Evolutionary conservation across 1,140 invertebrate species (phyloP), one percentile per base, ranked within the genome.

Genomic region (Acromyrmex echinatior): DNA sequence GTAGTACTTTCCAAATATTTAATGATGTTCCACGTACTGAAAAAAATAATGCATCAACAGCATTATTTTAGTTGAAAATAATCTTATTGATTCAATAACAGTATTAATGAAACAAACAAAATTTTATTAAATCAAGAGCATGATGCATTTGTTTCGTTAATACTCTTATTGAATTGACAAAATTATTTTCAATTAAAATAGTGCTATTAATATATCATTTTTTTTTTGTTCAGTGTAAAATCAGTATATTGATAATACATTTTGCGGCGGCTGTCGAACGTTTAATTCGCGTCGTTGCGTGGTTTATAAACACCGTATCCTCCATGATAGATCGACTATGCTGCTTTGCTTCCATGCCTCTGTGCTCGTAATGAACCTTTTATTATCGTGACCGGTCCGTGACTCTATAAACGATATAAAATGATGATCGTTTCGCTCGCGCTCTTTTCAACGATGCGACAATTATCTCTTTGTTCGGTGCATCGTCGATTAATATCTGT

Each of bases 401-500:
- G 80, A 74, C 70, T 80, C 31, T 84, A 35, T 84, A 84, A 84
- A 84, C 56, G 80, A 84, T 62, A 74, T 82, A 74, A 74, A 82
- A 82, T 84, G 68, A 71, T 71, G 66, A 84, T 76, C 70, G 39
- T 25, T 35, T 25, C 25, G 25, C 70, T 76, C 45, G 5, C 14
- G n/a, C 25, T 25, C 5, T 45, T 49, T 63, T 51, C 39, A 28
- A 14, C 45, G 39, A 63, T n/a, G 39, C 70, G 70, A 84, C 70
- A 76, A 84, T 74, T 63, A 84, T 84, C 56, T 51, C 80, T 84
- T 84, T 84, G 80, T 74, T 62, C 60, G 80, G 80, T 21, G 21
- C 80, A 84, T 76, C 56, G 70, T 62, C 80, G 35, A 84, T 84
- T 84, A 84, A 84, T 84, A 84, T 84, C 80, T 63, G 80, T 84